phyloP scores from a whole-genome alignment of 2,888 invertebrate species.

The Chorisops tibialis region DNA sequence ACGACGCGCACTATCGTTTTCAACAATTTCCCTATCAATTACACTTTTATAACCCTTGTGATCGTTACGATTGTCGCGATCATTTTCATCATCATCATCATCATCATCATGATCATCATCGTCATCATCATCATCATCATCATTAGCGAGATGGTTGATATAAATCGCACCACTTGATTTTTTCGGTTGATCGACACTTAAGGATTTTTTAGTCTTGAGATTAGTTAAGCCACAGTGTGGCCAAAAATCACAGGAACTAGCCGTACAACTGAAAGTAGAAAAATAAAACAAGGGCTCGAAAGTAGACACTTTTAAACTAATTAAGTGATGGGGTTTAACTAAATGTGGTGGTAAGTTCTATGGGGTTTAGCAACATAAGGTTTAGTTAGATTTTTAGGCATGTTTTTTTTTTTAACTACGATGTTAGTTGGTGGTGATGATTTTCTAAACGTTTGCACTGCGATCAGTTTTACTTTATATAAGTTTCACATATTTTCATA shows the following conservation, averaged over 20 bases:
- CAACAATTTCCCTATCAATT: background rate
- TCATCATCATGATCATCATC: conserved; percentile 18
- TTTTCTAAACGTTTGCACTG: conserved; percentile 15
- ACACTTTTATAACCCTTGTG: background rate
- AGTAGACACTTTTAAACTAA: conserved; percentile 26
- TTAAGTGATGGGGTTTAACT: background rate
- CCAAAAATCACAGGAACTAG: conserved; percentile 62
- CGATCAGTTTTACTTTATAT: background rate
- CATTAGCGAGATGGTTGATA: conserved; percentile 7
- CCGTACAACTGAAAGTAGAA: conserved; percentile 50
- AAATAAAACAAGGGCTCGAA: conserved; percentile 31
- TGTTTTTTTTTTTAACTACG: background rate
- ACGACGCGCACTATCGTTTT: background rate
- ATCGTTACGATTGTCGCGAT: background rate
- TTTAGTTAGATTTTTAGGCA: too few species aligned
- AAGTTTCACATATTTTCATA: background rate
- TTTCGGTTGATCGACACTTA: conserved; percentile 24
- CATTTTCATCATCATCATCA: background rate
- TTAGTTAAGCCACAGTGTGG: conserved; percentile 49
- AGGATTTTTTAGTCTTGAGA: conserved; percentile 22
- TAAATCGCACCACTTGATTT: conserved; percentile 11
- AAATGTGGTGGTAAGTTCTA: conserved; percentile 1
- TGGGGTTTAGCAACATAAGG: background rate
- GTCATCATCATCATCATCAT: conserved; percentile 16
- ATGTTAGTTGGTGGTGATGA: conserved; percentile 27